Evolutionary conservation across 2,797 vertebrate species (phyloP), one percentile per base, ranked within the genome.

Genomic region (Euthynnus affinis): DNA sequence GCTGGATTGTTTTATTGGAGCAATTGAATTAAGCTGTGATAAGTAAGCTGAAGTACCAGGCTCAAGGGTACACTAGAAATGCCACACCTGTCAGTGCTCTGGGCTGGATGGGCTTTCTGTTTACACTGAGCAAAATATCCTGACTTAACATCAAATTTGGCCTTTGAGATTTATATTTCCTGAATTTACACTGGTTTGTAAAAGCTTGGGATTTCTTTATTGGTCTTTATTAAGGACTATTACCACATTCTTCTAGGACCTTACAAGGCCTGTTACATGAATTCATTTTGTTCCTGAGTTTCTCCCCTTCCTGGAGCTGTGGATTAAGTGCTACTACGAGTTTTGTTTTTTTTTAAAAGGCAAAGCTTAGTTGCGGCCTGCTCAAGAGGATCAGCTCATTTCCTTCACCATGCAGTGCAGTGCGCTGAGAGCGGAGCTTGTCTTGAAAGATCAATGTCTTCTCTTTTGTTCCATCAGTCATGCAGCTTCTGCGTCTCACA

Each of bases 1-100:
- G 95, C 95, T 96, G 95, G 92, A 95, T 95, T 93, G 93, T 93
- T 96, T 95, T 95, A 95, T 95, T 94, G 91, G 87, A 84, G 84
- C 93, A 93, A 91, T 89, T 93, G 88, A 93, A 93, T 91, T 87
- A 94, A 92, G 91, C 90, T 84, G 89, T 91, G 93, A 95, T 95
- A 93, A 93, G 92, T 93, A 90, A 93, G 87, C 84, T 87, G 83
- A 91, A 87, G 90, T 82, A 82, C 89, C 83, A 78, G 57, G 88
- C 92, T 91, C 90, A 82, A 76, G 90, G 85, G 91, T 89, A 75
- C 84, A 75, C 73, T 84, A 86, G 87, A 90, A 90, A 89, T 74
- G 86, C 76, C 84, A 80, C 91, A 94, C 88, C 87, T 92, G 91
- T 91, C 88, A 83, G 68, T 66, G 76, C 80, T 84, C 68, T 46